phyloP scores from a whole-genome alignment of 2,888 invertebrate genomes.

The Mactromeris polynyma region DNA sequence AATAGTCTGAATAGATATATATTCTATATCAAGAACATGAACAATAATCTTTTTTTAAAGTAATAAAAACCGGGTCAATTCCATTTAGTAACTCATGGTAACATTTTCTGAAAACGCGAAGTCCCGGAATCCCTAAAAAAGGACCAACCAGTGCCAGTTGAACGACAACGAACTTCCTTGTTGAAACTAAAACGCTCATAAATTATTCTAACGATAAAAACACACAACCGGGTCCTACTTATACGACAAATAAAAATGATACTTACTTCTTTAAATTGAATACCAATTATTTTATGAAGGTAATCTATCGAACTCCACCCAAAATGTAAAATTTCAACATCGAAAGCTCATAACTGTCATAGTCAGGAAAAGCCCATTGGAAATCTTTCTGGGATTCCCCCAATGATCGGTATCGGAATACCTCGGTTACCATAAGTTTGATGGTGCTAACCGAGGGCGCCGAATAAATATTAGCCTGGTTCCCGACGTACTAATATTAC shows the following conservation, averaged over 20 bases:
- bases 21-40: no score
- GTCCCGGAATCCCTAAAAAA: no score
- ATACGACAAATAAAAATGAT: not conserved
- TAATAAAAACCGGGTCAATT: no score
- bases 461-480: no score
- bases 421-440: not conserved
- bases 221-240: not conserved
- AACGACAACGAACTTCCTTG: no score
- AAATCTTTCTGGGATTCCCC: constrained; percentile 14
- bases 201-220: not conserved
- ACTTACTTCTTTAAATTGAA: not conserved
- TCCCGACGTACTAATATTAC: no score
- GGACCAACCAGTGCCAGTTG: no score
- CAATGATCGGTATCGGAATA: not conserved
- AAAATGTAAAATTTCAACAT: not conserved
- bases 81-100: no score
- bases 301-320: not conserved
- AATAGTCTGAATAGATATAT: no score
- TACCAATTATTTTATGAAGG: not conserved
- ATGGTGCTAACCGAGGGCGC: not conserved
- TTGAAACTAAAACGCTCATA: no score
- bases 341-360: not conserved
- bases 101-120: no score
- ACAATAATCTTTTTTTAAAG: no score
- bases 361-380: not conserved